Conservation (phyloP, 2,113 vertebrate species). For the Aspidoscelis tigris region DNA sequence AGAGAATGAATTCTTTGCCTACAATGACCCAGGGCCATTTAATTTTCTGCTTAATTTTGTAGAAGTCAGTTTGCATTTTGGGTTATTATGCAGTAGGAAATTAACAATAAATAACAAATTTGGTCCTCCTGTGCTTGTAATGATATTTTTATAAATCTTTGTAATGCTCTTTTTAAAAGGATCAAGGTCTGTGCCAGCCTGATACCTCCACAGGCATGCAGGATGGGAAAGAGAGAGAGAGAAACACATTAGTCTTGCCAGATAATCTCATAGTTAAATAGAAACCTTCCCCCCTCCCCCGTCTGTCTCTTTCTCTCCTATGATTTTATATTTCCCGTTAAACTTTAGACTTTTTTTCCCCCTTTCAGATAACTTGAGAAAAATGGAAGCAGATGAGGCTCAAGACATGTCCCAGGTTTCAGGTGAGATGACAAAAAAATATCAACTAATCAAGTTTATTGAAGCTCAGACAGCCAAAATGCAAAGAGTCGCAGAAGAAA, state of each 20-base stretch:
- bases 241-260: constrained; percentile 77
- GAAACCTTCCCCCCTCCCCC: constrained; percentile 34
- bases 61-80: constrained; percentile 99
- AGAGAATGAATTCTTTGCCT: constrained; percentile 93
- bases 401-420: constrained; percentile 97
- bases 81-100: constrained; percentile 99
- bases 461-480: too few relatives aligned
- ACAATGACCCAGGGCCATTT: constrained; percentile 98
- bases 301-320: constrained; percentile 12
- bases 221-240: constrained; percentile 78
- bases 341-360: constrained; percentile 71
- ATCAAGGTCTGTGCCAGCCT: constrained; percentile 84
- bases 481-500: too few relatives aligned
- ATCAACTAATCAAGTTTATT: neutral
- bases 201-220: constrained; percentile 77
- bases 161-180: constrained; percentile 92
- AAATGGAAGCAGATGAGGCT: constrained; percentile 96
- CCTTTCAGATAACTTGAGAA: constrained; percentile 89
- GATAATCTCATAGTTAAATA: constrained; percentile 77
- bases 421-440: constrained; percentile 83
- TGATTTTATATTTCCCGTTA: constrained; percentile 77
- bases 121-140: constrained; percentile 91
- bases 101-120: constrained; percentile 99
- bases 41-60: constrained; percentile 99
- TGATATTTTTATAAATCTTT: constrained; percentile 98